Evolutionary conservation across 2,797 vertebrate species (phyloP), one percentile per base, ranked within the genome.

Genomic region (Coranthus polyacanthus): DNA sequence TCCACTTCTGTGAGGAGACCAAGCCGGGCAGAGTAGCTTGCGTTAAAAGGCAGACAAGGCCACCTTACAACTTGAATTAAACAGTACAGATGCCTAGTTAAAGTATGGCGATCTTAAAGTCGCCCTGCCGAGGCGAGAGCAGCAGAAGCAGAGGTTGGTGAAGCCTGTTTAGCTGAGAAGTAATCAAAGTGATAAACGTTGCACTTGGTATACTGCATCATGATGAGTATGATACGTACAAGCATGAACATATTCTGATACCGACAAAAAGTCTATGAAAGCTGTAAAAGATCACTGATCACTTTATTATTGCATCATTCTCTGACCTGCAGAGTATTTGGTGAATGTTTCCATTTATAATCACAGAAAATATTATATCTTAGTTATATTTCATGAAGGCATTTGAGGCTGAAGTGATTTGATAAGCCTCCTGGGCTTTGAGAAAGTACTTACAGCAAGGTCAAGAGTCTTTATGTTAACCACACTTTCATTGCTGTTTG

Each of bases 321-420:
- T 5, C 37, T 38, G 37, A 15, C 15, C 11, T 38, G 37, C 15
- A 38, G 12, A 38, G 12, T 15, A 3, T 38, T 38, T 38, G 12
- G 4, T 38, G 15, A 38, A 38, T 38, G 15, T 4, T 3, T 2
- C 37, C 15, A 13, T 12, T 26, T 3, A 6, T 26, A 26, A 3
- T 3, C 24, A 26, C 24, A 26, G 3, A 38, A 12, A 38, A 38
- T 5, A 38, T 13, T 38, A 8, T 13, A 38, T 10, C 6, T 26
- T 26, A 38, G 12, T 38, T n/a, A 1, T 38, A 15, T 38, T 13
- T n/a, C 5, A 15, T 38, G 13, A 13, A 6, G 24, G n/a, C 24
- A n/a, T n/a, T 26, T 26, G 6, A 3, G 24, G n/a, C n/a, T n/a
- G n/a, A 45, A 21, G 43, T 58, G 8, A 61, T 50, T 67, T 10